These are phyloP conservation scores for Lamellibrachia columna DNA, from an alignment of 2,888 invertebrate genomes.

Conservation along the genomic window DNA sequence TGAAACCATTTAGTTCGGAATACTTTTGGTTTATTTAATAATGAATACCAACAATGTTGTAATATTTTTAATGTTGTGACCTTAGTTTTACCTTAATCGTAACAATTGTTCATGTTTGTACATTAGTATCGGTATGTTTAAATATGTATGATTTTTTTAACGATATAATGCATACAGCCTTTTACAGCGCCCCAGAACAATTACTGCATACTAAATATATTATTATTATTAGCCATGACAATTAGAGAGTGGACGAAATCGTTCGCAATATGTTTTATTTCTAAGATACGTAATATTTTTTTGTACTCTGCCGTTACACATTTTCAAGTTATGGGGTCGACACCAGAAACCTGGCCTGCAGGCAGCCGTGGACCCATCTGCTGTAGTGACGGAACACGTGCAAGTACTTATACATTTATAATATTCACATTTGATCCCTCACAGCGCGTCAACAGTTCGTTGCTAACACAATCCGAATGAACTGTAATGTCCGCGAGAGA, in stretches of 20 bases:
- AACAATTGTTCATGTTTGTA: too few relatives aligned
- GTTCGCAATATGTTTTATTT: not conserved
- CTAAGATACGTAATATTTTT: not conserved
- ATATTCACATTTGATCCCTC: not conserved
- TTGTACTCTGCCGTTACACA: not conserved
- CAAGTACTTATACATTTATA: not conserved
- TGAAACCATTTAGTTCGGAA: not conserved
- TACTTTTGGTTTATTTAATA: too few relatives aligned
- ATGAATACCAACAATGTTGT: too few relatives aligned
- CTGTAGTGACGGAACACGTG: not conserved
- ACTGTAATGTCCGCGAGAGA: not conserved
- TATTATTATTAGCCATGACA: too few relatives aligned
- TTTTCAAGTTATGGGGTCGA: not conserved
- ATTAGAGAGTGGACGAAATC: not conserved
- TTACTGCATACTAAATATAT: too few relatives aligned
- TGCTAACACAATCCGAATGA: not conserved
- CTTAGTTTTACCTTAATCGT: too few relatives aligned
- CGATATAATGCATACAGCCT: too few relatives aligned
- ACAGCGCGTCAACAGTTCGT: not conserved
- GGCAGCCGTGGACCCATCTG: not conserved
- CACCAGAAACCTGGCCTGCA: not conserved
- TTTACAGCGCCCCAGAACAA: too few relatives aligned
- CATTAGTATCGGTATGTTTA: too few relatives aligned
- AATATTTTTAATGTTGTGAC: too few relatives aligned
- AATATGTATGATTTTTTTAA: too few relatives aligned